Conservation (phyloP, 2,113 vertebrate species). For the Nannospalax galili region DNA sequence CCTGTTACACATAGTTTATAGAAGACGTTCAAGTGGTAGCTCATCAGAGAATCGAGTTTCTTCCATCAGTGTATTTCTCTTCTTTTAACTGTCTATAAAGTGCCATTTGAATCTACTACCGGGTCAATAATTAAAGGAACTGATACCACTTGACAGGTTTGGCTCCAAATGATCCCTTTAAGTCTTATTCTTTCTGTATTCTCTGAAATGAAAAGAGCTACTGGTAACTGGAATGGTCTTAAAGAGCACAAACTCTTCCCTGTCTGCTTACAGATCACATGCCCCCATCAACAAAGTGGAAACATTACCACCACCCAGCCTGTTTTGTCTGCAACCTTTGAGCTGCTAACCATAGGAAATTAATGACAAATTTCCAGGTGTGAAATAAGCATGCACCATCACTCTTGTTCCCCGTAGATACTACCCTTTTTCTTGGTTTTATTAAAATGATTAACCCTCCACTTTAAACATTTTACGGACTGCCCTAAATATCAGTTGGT, state of each 20-base stretch:
- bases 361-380: neutral
- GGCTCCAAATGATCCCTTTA: neutral
- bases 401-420: neutral
- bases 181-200: neutral
- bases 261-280: neutral
- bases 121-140: neutral
- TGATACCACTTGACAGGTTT: neutral
- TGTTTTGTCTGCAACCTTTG: neutral
- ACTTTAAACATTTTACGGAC: neutral
- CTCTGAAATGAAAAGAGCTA: neutral
- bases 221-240: neutral
- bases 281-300: neutral
- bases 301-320: neutral
- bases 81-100: neutral
- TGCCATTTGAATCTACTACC: neutral
- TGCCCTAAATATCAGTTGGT: neutral
- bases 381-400: neutral
- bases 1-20: neutral
- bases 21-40: neutral
- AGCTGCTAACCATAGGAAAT: neutral
- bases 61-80: neutral
- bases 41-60: neutral
- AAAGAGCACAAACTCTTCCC: neutral
- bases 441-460: neutral
- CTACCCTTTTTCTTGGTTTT: neutral